Evolutionary conservation across 1,140 invertebrate species (phyloP), one percentile per base, ranked within the genome.

Genomic region (Drosophila subpulchrella): DNA sequence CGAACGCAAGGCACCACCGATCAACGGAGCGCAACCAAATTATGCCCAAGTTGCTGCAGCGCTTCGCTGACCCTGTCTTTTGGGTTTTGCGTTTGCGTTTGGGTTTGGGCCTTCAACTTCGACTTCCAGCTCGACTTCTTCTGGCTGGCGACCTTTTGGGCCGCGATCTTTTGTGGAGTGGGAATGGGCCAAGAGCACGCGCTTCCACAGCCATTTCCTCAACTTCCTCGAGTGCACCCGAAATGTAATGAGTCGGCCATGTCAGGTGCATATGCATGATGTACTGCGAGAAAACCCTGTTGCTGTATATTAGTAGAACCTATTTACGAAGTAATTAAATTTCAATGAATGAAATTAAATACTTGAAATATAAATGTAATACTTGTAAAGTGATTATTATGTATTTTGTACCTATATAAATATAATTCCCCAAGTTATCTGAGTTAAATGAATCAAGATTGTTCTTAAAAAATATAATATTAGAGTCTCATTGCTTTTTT

Each of bases 11-110:
- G n/a, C 11, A 47, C 46, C 41, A 41, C 48, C 74, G 44, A 68
- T 47, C 84, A 88, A 27, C 83, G 66, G 81, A 88, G 79, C 83
- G 83, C 84, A 57, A 88, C 83, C 84, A 88, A 88, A 88, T 89
- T 88, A 88, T 88, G 63, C 81, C 47, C 57, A 85, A 80, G 81
- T 84, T 74, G 77, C 70, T 61, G 82, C 82, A 88, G 75, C 82
- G 84, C 83, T 86, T 86, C 70, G 80, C 83, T 88, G 83, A 77
- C 56, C 81, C 34, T 30, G 67, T 17, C 57, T 55, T 56, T 53
- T 20, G 27, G 20, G n/a, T 30, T 30, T 48, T 48, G 47, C 11
- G 27, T 48, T 48, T 20, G 20, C 20, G 20, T 20, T 47, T 48
- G 24, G 8, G 8, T 73, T 62, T 53, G 48, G 17, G 44, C 47